Conservation (phyloP, 2,888 invertebrate species). For the Lamproptera curius region DNA sequence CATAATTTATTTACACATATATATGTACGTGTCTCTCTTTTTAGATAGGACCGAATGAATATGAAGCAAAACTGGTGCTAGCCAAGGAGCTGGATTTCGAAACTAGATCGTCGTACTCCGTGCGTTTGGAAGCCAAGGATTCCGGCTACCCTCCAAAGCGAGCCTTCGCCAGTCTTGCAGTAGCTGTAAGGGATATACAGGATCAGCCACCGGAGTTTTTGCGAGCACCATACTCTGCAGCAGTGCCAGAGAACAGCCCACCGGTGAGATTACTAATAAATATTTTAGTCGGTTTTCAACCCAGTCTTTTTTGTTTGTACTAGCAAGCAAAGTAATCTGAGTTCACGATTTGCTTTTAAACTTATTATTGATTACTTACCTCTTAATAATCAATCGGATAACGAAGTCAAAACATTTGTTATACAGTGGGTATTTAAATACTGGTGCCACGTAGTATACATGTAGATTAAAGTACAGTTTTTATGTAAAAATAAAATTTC, state of each 20-base stretch:
- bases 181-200: constrained; percentile 87
- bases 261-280: constrained; percentile 76
- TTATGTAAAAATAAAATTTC: too few relatives aligned
- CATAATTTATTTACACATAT: too few relatives aligned
- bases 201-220: constrained; percentile 90
- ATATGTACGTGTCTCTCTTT: constrained; percentile 27
- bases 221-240: constrained; percentile 88
- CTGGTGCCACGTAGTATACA: too few relatives aligned
- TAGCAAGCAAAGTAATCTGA: too few relatives aligned
- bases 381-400: too few relatives aligned
- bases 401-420: too few relatives aligned
- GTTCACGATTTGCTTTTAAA: too few relatives aligned
- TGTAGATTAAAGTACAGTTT: too few relatives aligned
- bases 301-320: too few relatives aligned
- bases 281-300: too few relatives aligned
- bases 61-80: constrained; percentile 82
- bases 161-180: constrained; percentile 85
- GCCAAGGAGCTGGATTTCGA: constrained; percentile 87
- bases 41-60: constrained; percentile 83
- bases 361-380: too few relatives aligned
- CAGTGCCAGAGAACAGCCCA: constrained; percentile 85
- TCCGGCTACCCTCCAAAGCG: constrained; percentile 80
- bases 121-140: constrained; percentile 83
- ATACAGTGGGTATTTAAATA: too few relatives aligned
- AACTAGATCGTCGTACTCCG: constrained; percentile 83